These are phyloP conservation scores for Rotaria sp. DNA, from an alignment of 2,888 invertebrate species.

Conservation along the genomic window DNA sequence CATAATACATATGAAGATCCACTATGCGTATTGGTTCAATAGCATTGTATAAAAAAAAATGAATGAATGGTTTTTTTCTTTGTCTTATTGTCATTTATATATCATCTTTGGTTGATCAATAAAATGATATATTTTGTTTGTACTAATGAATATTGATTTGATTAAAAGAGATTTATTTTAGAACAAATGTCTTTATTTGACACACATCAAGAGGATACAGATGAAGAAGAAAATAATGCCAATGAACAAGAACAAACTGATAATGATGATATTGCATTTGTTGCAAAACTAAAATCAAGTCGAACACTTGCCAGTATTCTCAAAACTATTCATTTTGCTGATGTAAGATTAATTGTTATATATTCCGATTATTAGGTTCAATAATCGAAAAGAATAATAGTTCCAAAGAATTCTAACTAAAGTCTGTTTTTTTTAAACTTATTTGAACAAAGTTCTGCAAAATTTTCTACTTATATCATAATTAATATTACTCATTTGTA, in stretches of 20 bases:
- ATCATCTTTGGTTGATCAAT: neutral
- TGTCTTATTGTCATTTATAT: too few relatives aligned
- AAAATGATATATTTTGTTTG: neutral
- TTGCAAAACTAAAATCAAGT: slow-evolving; percentile 15
- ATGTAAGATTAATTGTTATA: neutral
- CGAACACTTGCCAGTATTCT: slow-evolving; percentile 18
- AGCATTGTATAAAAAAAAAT: too few relatives aligned
- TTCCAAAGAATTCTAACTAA: too few relatives aligned
- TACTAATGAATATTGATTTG: too few relatives aligned
- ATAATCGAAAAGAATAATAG: too few relatives aligned
- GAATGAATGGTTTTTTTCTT: too few relatives aligned
- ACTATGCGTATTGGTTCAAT: too few relatives aligned
- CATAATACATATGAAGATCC: too few relatives aligned
- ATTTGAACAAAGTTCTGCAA: too few relatives aligned
- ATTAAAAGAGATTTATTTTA: too few relatives aligned
- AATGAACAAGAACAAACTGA: neutral
- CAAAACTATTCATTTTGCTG: neutral
- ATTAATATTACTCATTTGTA: neutral
- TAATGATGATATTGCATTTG: neutral
- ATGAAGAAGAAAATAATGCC: neutral
- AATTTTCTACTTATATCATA: neutral
- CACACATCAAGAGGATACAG: neutral
- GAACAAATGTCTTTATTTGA: neutral
- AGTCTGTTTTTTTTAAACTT: too few relatives aligned
- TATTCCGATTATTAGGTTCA: neutral